A percentile compares a stretch with the other conserved stretches of the same genome.
Conservation (phyloP, 2,888 invertebrate species). For the Zygothrica quintamaculata region DNA sequence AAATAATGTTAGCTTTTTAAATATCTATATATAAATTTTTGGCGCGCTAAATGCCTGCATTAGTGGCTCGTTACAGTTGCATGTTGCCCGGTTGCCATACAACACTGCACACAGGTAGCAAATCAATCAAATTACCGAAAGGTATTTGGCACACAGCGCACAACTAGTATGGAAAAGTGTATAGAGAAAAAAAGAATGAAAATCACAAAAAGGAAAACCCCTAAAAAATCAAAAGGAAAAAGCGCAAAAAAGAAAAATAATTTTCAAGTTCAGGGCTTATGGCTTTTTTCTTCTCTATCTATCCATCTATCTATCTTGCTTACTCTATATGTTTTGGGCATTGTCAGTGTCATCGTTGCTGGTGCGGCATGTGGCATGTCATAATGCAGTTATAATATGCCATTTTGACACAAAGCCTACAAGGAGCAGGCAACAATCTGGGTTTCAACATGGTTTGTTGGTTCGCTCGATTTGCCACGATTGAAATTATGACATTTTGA, state of each 20-base stretch:
- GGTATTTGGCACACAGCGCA: conserved; percentile 44
- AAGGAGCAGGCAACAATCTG: conserved; percentile 16
- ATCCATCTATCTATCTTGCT: neutral
- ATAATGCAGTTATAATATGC: conserved; percentile 80
- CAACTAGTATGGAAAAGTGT: too few species aligned
- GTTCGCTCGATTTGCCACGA: conserved; percentile 46
- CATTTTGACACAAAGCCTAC: conserved; percentile 56
- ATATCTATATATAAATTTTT: conserved; percentile 30
- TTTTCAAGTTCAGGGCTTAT: conserved; percentile 66
- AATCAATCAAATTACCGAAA: conserved; percentile 76
- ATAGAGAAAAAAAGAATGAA: conserved; percentile 23
- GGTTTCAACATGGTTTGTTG: conserved; percentile 15
- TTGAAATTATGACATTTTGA: conserved; percentile 83
- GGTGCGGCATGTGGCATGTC: conserved; percentile 67
- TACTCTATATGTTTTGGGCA: conserved; percentile 19
- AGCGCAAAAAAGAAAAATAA: conserved; percentile 32
- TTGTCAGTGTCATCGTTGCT: conserved; percentile 37
- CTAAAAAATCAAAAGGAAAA: conserved; percentile 28
- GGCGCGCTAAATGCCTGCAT: conserved; percentile 70
- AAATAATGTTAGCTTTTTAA: conserved; percentile 12
- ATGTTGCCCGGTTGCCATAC: conserved; percentile 44
- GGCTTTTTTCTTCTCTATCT: conserved; percentile 8
- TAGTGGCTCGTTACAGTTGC: conserved; percentile 79
- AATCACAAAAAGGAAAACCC: conserved; percentile 20
- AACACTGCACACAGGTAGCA: conserved; percentile 46